phyloP scores from a whole-genome alignment of 2,888 invertebrate genomes.

The Actias luna region DNA sequence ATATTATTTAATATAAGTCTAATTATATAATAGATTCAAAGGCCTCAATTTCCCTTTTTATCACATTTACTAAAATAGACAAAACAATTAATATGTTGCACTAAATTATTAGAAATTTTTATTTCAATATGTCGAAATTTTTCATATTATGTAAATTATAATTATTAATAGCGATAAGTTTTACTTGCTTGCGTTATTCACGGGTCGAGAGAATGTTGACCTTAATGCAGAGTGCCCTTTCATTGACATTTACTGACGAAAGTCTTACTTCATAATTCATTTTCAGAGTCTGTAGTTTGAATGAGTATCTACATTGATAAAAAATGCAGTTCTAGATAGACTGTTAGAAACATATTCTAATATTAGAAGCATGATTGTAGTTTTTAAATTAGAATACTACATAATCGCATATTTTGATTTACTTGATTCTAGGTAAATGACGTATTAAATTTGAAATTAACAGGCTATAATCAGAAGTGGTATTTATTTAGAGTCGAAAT shows the following conservation, averaged over 20 bases:
- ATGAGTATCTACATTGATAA: neutral
- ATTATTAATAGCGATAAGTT: neutral
- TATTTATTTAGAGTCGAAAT: neutral
- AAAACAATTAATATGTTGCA: too few relatives aligned
- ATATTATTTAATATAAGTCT: too few relatives aligned
- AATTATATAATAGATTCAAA: too few relatives aligned
- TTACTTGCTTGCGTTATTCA: constrained; percentile 7
- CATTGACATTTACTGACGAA: constrained; percentile 21
- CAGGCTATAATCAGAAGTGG: neutral
- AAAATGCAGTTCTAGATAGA: too few relatives aligned
- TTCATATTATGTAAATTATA: neutral
- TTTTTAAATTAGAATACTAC: too few relatives aligned
- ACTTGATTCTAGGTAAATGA: neutral
- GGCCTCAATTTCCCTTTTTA: too few relatives aligned
- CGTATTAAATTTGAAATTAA: neutral
- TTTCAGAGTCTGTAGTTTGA: neutral
- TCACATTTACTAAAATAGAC: too few relatives aligned
- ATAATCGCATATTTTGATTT: neutral
- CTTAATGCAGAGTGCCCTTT: constrained; percentile 31
- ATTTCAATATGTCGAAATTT: too few relatives aligned
- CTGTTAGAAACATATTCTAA: too few relatives aligned
- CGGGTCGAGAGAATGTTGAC: constrained; percentile 23
- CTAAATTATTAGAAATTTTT: too few relatives aligned
- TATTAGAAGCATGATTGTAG: too few relatives aligned
- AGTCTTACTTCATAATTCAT: neutral